These are phyloP conservation scores for Lordiphosa mommai DNA, from an alignment of 1,140 invertebrate genomes.

Conservation along the genomic window DNA sequence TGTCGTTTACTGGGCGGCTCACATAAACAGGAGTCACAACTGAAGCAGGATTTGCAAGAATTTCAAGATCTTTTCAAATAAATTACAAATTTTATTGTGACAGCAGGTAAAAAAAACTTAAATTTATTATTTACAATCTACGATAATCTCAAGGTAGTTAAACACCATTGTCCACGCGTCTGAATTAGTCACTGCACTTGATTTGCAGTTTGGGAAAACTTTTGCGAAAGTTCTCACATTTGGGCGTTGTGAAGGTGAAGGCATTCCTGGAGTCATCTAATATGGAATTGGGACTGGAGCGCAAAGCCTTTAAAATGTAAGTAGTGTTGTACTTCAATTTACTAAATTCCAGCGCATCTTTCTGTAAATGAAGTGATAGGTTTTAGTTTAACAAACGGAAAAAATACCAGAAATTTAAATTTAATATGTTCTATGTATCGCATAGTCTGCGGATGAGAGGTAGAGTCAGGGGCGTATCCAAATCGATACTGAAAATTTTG, in stretches of 20 bases:
- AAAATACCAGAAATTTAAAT: neutral
- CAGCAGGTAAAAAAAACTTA: slow-evolving; percentile 61
- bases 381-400: neutral
- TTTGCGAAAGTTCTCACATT: slow-evolving; percentile 66
- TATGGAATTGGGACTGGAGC: slow-evolving; percentile 45
- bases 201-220: slow-evolving; percentile 70
- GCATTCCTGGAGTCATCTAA: slow-evolving; percentile 44
- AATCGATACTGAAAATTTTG: too few relatives aligned
- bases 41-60: slow-evolving; percentile 39
- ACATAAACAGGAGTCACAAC: neutral
- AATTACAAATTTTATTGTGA: slow-evolving; percentile 28
- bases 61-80: slow-evolving; percentile 74
- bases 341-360: slow-evolving; percentile 68
- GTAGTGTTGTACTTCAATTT: slow-evolving; percentile 75
- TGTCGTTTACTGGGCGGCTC: slow-evolving; percentile 22
- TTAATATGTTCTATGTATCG: too few relatives aligned
- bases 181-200: slow-evolving; percentile 47
- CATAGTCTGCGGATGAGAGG: too few relatives aligned
- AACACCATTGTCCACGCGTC: neutral
- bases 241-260: slow-evolving; percentile 68
- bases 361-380: slow-evolving; percentile 51
- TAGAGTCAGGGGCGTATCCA: too few relatives aligned
- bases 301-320: slow-evolving; percentile 55
- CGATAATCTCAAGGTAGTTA: slow-evolving; percentile 44
- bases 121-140: slow-evolving; percentile 67